Conservation (phyloP, 2,888 invertebrate genomes). For the Dorcus parallelipipedus region DNA sequence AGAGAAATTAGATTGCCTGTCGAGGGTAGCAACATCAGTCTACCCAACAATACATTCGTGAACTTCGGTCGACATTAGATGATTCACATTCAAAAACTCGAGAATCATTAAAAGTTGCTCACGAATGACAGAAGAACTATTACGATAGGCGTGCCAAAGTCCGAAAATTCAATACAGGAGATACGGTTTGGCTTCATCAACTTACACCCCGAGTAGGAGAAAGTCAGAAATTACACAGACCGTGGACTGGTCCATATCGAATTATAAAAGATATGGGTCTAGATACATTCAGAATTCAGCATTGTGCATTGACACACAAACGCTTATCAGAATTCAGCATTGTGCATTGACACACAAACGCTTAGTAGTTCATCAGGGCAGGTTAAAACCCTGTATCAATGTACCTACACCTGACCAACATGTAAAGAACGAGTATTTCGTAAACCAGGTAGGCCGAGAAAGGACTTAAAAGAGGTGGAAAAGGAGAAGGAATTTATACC, state of each 20-base stretch:
- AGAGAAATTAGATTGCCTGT: too few relatives aligned
- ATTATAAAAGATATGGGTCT: background rate
- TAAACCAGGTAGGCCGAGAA: too few relatives aligned
- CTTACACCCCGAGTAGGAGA: too few relatives aligned
- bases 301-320: background rate
- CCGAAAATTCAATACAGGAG: too few relatives aligned
- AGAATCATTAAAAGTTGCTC: background rate
- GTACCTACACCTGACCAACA: background rate
- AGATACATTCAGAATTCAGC: background rate
- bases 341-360: background rate
- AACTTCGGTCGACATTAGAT: too few relatives aligned
- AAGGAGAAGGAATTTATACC: too few relatives aligned
- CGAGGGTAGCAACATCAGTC: background rate
- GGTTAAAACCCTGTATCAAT: background rate
- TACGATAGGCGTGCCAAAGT: too few relatives aligned
- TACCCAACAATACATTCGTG: too few relatives aligned
- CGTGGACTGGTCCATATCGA: background rate
- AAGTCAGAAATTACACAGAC: background rate
- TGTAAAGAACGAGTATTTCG: background rate
- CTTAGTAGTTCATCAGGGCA: background rate
- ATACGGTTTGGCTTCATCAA: too few relatives aligned
- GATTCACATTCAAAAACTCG: background rate
- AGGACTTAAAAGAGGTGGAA: too few relatives aligned
- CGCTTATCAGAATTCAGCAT: background rate
- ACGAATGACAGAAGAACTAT: too few relatives aligned